These are phyloP conservation scores for Heliconius hortense DNA, from an alignment of 2,888 invertebrate species.

Conservation along the genomic window DNA sequence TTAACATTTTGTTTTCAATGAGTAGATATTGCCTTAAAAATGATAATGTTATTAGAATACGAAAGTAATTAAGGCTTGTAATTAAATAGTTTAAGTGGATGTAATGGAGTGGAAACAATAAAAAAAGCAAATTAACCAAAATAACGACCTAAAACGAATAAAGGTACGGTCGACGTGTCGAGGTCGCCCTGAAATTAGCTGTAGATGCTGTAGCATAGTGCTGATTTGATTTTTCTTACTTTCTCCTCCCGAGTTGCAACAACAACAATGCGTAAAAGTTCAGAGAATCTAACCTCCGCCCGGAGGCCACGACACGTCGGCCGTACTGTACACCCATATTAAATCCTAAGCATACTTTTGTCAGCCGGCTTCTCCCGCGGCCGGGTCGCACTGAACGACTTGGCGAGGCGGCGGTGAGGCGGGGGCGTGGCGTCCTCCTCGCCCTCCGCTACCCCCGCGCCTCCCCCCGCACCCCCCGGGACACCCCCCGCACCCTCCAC, in stretches of 20 bases:
- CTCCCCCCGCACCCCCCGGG: slow-evolving; percentile 47
- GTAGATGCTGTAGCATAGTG: too few species aligned
- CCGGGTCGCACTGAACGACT: slow-evolving; percentile 92
- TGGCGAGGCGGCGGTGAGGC: slow-evolving; percentile 92
- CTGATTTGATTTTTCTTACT: not conserved
- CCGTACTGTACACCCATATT: not conserved
- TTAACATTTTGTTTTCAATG: too few species aligned
- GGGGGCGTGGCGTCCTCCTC: slow-evolving; percentile 90
- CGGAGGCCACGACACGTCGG: not conserved
- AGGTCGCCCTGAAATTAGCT: not conserved
- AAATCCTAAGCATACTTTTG: slow-evolving; percentile 55
- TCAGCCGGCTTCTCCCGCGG: slow-evolving; percentile 61
- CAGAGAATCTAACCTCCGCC: not conserved
- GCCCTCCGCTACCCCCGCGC: slow-evolving; percentile 58
- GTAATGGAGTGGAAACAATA: not conserved
- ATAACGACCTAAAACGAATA: not conserved
- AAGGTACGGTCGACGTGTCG: not conserved
- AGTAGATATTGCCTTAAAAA: too few species aligned
- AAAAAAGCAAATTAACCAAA: not conserved
- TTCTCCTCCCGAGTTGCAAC: too few species aligned
- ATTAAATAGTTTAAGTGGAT: too few species aligned
- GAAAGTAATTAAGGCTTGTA: too few species aligned
- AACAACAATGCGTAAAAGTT: not conserved
- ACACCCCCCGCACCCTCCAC: slow-evolving; percentile 62
- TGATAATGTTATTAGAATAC: too few species aligned